Evolutionary conservation across 1,140 invertebrate genomes (phyloP), one percentile per base, ranked within the genome.

Genomic region (Eriosoma lanigerum): DNA sequence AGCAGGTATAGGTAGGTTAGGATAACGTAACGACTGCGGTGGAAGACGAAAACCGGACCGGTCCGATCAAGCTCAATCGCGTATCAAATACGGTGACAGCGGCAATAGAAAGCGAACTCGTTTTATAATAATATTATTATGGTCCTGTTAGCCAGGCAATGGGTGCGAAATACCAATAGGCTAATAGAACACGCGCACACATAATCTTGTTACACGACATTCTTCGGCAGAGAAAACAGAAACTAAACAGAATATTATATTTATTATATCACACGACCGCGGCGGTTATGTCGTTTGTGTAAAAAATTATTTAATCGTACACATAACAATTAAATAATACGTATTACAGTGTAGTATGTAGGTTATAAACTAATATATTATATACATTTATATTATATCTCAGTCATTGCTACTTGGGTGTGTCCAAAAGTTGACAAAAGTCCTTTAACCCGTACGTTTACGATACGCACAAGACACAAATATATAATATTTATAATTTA

Each of bases 11-110:
- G n/a, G n/a, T n/a, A n/a, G n/a, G n/a, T n/a, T n/a, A n/a, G n/a
- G n/a, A n/a, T n/a, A n/a, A n/a, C 17, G 13, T 9, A 44, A 29
- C 15, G 21, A 21, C 17, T 9, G 9, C 38, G 21, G 19, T 15
- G 56, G 56, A 78, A 60, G 56, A 75, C 32, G 21, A 78, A 62
- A 78, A 78, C 75, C 75, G 75, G 73, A 78, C 52, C n/a, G 70
- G 68, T 1, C 32, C 9, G 46, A 48, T 48, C 68, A 44, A 29
- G 32, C 73, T 29, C 54, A 44, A 54, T 12, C 60, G 60, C 54
- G 9, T 8, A 38, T n/a, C 32, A 10, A 48, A 68, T 26, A 68
- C 44, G 44, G 46, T 13, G 1, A 24, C 10, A 1, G 17, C 44
- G 68, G 3, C 21, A 15, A 19, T 78, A 78, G 75, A 78, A 78